Evolutionary conservation across 2,113 vertebrate species (phyloP).

Genomic region (Ochotona princeps): DNA sequence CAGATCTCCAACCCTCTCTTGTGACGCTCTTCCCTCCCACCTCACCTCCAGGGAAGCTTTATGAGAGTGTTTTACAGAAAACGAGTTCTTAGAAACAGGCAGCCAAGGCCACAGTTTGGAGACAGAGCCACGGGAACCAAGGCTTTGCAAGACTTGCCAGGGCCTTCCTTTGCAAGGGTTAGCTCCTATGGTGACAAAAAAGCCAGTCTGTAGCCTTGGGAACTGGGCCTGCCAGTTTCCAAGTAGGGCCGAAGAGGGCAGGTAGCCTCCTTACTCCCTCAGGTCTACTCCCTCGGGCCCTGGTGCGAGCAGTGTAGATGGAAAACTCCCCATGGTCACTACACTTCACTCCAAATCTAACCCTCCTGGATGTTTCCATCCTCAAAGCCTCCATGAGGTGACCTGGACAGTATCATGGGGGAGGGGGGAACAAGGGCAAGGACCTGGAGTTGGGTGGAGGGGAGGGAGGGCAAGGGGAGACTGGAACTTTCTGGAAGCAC

Average conservation of each 20-base stretch:
- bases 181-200: background rate
- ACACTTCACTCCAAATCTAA: background rate
- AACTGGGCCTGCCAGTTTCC: background rate
- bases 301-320: accelerated
- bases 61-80: background rate
- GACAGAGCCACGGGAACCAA: background rate
- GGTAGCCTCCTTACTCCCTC: background rate
- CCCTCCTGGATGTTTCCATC: background rate
- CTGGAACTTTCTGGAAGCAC: conserved; percentile 35
- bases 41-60: background rate
- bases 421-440: background rate
- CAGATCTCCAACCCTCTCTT: background rate
- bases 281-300: accelerated
- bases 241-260: background rate
- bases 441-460: background rate
- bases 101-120: background rate
- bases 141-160: background rate
- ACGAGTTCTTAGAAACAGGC: background rate
- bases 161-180: background rate
- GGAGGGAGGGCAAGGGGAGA: background rate
- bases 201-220: background rate
- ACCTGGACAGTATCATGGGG: background rate
- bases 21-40: background rate
- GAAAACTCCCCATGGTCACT: background rate
- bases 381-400: background rate